Evolutionary conservation across 2,888 invertebrate genomes (phyloP).

Genomic region (Elysia crispata): DNA sequence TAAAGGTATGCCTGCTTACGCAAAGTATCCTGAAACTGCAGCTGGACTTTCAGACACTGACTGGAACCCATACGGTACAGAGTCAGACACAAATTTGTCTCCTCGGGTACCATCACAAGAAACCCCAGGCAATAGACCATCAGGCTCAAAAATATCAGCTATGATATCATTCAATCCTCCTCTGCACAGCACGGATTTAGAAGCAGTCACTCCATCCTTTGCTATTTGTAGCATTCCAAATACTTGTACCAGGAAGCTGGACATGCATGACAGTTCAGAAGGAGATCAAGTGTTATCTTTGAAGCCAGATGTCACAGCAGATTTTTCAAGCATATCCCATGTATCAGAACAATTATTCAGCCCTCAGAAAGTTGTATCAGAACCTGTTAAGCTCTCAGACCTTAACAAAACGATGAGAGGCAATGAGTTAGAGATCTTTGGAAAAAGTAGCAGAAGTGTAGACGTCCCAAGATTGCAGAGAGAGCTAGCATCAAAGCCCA

Average conservation of each 20-base stretch:
- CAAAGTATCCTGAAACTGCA: conserved; percentile 68
- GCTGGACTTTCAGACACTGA: conserved; percentile 69
- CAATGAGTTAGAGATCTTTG: neutral
- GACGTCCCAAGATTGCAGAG: neutral
- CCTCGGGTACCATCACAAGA: conserved; percentile 52
- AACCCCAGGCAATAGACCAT: neutral
- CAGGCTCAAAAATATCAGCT: conserved; percentile 29
- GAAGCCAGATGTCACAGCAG: conserved; percentile 33
- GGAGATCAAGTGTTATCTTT: neutral
- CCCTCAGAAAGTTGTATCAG: conserved; percentile 3
- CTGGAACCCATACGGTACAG: conserved; percentile 72
- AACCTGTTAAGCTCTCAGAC: neutral
- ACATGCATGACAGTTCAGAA: conserved; percentile 20
- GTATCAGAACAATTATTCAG: conserved; percentile 22
- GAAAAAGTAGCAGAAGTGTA: neutral
- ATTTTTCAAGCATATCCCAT: conserved; percentile 5
- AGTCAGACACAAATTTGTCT: conserved; percentile 67
- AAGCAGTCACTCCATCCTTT: neutral
- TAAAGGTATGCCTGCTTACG: conserved; percentile 53
- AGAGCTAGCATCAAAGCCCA: neutral
- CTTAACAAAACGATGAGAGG: conserved; percentile 41
- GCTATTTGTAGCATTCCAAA: neutral
- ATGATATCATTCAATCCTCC: conserved; percentile 52
- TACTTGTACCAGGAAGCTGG: conserved; percentile 18
- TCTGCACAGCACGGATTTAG: conserved; percentile 52